Percentiles rank a stretch among this genome's conserved stretches.
These are phyloP conservation scores for Myotis yumanensis DNA, from an alignment of 2,113 vertebrate species.

Conservation along the genomic window DNA sequence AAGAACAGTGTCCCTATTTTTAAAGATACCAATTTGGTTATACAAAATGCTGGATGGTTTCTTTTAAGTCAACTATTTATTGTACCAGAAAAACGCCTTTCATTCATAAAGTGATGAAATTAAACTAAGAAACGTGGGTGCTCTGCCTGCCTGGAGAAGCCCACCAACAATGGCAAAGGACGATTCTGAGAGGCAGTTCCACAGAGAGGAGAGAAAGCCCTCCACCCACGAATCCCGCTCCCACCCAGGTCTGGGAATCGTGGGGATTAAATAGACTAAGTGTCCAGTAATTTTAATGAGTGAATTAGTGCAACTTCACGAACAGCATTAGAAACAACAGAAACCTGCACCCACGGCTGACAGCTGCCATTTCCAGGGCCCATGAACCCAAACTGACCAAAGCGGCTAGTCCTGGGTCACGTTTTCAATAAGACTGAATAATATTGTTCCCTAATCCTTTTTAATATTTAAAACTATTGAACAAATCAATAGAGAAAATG, in stretches of 20 bases:
- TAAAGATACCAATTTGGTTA: not conserved
- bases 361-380: not conserved
- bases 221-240: too few species aligned
- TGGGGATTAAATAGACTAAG: not conserved
- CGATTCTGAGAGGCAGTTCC: not conserved
- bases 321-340: not conserved
- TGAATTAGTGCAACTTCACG: not conserved
- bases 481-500: not conserved
- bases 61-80: not conserved
- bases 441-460: not conserved
- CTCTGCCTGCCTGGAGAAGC: not conserved
- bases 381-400: not conserved
- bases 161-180: not conserved
- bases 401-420: not conserved
- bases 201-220: not conserved
- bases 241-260: not conserved
- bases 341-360: not conserved
- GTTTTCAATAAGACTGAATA: not conserved
- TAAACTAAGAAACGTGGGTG: not conserved
- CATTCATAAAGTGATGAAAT: not conserved
- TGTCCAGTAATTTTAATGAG: conserved; percentile 9
- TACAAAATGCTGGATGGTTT: not conserved
- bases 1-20: not conserved
- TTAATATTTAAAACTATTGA: not conserved
- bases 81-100: conserved; percentile 11